These are phyloP conservation scores for Hyposoter dolosus DNA, from an alignment of 2,888 invertebrate genomes.

Conservation along the genomic window DNA sequence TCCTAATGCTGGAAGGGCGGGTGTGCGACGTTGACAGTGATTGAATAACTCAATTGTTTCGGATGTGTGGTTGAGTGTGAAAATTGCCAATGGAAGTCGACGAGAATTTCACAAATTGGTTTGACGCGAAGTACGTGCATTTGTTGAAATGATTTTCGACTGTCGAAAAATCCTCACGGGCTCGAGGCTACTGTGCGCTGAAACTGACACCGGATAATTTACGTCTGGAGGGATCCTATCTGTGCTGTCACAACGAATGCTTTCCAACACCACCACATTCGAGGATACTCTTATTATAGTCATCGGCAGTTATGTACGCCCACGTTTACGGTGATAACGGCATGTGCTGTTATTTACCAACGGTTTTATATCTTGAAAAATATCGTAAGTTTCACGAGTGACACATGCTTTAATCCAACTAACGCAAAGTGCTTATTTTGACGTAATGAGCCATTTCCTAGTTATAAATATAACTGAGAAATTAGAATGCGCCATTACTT, in stretches of 20 bases:
- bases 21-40: conserved; percentile 35
- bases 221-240: neutral
- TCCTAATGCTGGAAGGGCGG: neutral
- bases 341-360: conserved; percentile 83
- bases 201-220: conserved; percentile 47
- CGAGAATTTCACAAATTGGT: conserved; percentile 22
- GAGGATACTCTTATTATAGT: conserved; percentile 56
- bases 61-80: conserved; percentile 9
- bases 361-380: conserved; percentile 81
- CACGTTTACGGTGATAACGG: conserved; percentile 83
- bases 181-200: conserved; percentile 13
- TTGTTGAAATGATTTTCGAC: conserved; percentile 26
- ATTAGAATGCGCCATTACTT: neutral
- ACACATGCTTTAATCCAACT: neutral
- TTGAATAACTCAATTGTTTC: conserved; percentile 22
- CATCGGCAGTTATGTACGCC: conserved; percentile 79
- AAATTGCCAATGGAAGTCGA: conserved; percentile 9
- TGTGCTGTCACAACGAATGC: conserved; percentile 7
- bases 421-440: neutral
- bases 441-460: neutral
- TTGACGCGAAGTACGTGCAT: neutral
- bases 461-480: neutral
- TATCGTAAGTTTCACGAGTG: conserved; percentile 78
- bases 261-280: conserved; percentile 44
- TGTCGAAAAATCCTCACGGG: conserved; percentile 27